Base-by-base conservation (phyloP, 2,113 vertebrate species). In the Corydoras maculifer region DNA sequence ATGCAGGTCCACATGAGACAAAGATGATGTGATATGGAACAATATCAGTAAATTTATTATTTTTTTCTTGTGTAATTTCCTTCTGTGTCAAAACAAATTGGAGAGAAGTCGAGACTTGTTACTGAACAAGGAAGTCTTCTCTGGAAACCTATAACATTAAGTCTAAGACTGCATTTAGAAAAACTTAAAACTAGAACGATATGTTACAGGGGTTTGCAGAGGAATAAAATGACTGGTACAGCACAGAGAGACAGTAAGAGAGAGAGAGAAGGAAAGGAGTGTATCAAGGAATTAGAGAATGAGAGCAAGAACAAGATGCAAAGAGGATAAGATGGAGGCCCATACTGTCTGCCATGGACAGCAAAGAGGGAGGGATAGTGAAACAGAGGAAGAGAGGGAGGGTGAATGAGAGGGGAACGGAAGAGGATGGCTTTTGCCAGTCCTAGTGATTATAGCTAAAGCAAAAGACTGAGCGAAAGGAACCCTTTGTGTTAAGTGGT, bases 401-500 rank as follows among this genome's bases (percentile, higher is more conserved):
- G 75, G 59, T 63, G 55, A 72, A 55, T 54, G 35, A 25, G 61
- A 70, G 48, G 61, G 58, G 66, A 78, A 75, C 72, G 78, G 74
- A 74, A 79, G 71, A 78, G 73, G 78, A 80, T 80, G 75, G 76
- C 70, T 76, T 84, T 86, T 77, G 80, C 69, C 70, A 78, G 84
- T 78, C 85, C 76, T 80, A 76, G 80, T 83, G 18, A 25, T 25
- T 25, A 25, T 25, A 79, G 63, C 75, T 58, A 70, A 79, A 79
- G 74, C 73, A 80, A 78, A 35, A 50, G 54, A 71, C 18, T 25
- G 18, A 25, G 18, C 18, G 68, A 55, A 58, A 77, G 73, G 58
- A 78, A 60, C 74, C 70, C 78, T 76, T 83, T 75, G 73, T 71
- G 67, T 71, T 81, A 73, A 73, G 67, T 35, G 55, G 58, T 72